phyloP scores from a whole-genome alignment of 2,113 vertebrate genomes.

The Atherinomorus stipes region DNA sequence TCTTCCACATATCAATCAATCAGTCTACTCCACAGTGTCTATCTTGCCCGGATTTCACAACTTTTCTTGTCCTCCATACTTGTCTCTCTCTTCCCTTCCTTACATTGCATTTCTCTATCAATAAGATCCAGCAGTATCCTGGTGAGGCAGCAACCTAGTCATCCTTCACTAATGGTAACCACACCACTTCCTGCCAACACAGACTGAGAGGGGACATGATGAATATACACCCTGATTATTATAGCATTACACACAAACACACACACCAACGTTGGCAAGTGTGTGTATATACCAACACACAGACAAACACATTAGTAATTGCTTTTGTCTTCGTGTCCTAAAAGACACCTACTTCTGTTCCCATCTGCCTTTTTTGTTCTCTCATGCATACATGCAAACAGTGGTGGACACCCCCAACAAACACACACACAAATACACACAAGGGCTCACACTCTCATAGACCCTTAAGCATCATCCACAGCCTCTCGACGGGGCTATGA shows the following conservation, averaged over 20 bases:
- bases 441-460: slow-evolving; percentile 45
- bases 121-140: slow-evolving; percentile 53
- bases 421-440: slow-evolving; percentile 13
- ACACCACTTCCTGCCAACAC: slow-evolving; percentile 81
- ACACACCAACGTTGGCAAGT: slow-evolving; percentile 31
- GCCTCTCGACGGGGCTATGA: slow-evolving; percentile 80
- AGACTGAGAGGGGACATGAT: slow-evolving; percentile 79
- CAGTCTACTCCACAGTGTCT: no score
- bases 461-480: slow-evolving; percentile 69
- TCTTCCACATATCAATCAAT: neutral
- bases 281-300: slow-evolving; percentile 36
- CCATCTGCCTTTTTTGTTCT: slow-evolving; percentile 75
- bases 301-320: slow-evolving; percentile 72
- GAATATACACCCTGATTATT: slow-evolving; percentile 80
- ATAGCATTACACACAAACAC: slow-evolving; percentile 60
- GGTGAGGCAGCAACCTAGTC: slow-evolving; percentile 71
- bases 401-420: slow-evolving; percentile 54
- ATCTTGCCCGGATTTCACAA: neutral
- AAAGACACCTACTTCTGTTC: slow-evolving; percentile 78
- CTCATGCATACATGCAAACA: slow-evolving; percentile 64
- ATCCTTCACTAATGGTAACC: slow-evolving; percentile 82
- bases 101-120: slow-evolving; percentile 22
- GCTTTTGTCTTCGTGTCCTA: slow-evolving; percentile 74
- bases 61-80: neutral
- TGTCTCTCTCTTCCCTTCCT: slow-evolving; percentile 5